These are phyloP conservation scores for Nematopogon swammerdamellus DNA, from an alignment of 2,888 invertebrate species.

Conservation along the genomic window DNA sequence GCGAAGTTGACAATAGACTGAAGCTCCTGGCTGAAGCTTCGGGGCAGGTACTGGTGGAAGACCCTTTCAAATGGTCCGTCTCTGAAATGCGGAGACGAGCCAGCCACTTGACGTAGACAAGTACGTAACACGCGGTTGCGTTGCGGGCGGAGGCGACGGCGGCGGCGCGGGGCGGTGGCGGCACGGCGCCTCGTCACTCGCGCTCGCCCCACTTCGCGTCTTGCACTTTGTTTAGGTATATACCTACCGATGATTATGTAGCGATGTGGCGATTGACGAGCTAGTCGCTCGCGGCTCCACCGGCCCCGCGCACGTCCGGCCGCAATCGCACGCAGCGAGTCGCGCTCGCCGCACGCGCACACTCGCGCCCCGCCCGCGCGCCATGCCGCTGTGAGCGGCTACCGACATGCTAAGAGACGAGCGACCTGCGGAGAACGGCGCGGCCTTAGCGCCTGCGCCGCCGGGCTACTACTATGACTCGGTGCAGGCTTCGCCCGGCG, in stretches of 20 bases:
- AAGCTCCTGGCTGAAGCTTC: no score
- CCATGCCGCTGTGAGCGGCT: conserved; percentile 38
- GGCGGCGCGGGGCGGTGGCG: conserved; percentile 79
- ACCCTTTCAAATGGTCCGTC: no score
- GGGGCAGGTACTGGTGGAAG: no score
- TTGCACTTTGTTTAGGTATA: conserved; percentile 51
- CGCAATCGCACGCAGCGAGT: conserved; percentile 36
- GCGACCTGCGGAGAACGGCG: conserved; percentile 37
- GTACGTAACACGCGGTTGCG: no score
- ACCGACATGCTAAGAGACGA: conserved; percentile 47
- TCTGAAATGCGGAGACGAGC: no score
- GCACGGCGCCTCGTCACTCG: conserved; percentile 80
- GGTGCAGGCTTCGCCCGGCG: conserved; percentile 3
- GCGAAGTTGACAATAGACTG: no score
- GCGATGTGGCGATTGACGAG: conserved; percentile 37
- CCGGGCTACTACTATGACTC: conserved; percentile 38
- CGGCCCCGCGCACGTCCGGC: conserved; percentile 80
- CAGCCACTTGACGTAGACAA: no score
- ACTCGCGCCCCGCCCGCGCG: conserved; percentile 43
- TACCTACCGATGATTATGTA: no score
- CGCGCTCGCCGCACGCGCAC: conserved; percentile 34
- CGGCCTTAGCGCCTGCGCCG: conserved; percentile 40
- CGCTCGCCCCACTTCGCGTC: conserved; percentile 31
- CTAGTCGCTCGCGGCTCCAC: conserved; percentile 50
- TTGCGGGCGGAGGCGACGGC: conserved; percentile 57